phyloP scores from a whole-genome alignment of 92 coral and sea anemone genomes.

The Porites lobata region DNA sequence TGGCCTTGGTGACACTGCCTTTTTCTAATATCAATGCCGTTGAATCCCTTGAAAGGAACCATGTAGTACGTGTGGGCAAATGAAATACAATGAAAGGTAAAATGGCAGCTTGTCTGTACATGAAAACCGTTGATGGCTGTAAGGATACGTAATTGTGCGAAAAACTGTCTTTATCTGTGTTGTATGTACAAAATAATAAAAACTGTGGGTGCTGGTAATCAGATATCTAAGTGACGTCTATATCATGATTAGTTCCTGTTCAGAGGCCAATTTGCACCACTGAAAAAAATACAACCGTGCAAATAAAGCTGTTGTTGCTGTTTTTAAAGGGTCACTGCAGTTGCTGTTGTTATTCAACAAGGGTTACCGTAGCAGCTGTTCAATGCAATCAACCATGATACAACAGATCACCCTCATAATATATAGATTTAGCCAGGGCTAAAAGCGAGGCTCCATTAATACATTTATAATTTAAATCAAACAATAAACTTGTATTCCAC shows the following conservation, averaged over 20 bases:
- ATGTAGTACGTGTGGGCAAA: constrained; percentile 1
- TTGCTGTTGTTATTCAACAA: no score
- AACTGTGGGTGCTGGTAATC: constrained; percentile 17
- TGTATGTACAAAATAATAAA: neutral
- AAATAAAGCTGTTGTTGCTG: no score
- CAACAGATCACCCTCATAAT: no score
- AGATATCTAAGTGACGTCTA: constrained; percentile 4
- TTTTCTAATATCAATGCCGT: constrained; percentile 2
- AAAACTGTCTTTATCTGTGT: neutral
- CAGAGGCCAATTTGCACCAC: constrained; percentile 12
- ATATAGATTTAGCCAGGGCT: no score
- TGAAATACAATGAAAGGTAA: neutral
- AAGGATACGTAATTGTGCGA: neutral
- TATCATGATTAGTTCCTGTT: constrained; percentile 22
- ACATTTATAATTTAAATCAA: no score
- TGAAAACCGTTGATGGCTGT: constrained; percentile 10
- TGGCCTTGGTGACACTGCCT: constrained; percentile 11
- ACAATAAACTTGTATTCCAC: no score
- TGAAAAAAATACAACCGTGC: neutral
- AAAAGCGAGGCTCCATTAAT: no score
- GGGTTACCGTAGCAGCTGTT: no score
- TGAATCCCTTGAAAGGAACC: neutral
- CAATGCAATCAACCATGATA: no score
- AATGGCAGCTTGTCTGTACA: constrained; percentile 1
- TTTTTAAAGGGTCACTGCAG: no score